phyloP scores from a whole-genome alignment of 2,888 invertebrate genomes.

The Agrilus mali region DNA sequence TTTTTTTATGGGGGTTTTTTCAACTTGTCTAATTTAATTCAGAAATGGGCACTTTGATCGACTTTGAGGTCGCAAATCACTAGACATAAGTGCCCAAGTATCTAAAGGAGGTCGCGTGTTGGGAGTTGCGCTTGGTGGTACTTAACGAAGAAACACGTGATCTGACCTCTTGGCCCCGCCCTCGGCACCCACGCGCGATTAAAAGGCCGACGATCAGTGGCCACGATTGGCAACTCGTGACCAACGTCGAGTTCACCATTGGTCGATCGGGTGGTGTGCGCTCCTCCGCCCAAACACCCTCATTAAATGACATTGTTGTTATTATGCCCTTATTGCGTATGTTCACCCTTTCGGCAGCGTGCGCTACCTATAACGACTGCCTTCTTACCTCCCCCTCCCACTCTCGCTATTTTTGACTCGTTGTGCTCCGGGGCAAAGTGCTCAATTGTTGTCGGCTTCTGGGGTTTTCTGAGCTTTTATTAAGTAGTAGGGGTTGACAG shows the following conservation, averaged over 20 bases:
- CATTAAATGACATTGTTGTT: too few species aligned
- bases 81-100: too few species aligned
- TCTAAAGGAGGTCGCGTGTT: neutral
- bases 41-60: neutral
- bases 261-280: conserved; percentile 7
- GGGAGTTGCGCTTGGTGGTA: conserved; percentile 3
- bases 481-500: too few species aligned
- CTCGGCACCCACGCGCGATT: conserved; percentile 16
- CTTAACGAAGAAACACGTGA: conserved; percentile 11
- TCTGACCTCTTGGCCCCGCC: conserved; percentile 12
- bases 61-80: conserved; percentile 12
- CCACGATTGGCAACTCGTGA: conserved; percentile 20
- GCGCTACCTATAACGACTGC: too few species aligned
- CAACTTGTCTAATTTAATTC: neutral
- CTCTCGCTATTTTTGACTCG: too few species aligned
- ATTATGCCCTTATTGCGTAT: conserved; percentile 11
- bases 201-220: conserved; percentile 18
- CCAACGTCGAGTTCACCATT: conserved; percentile 8
- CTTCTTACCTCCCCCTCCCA: too few species aligned
- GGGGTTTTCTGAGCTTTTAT: too few species aligned
- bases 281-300: too few species aligned
- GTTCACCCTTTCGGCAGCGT: conserved; percentile 26
- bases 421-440: too few species aligned
- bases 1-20: neutral
- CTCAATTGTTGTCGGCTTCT: too few species aligned